A percentile compares a stretch with the other conserved stretches of the same genome.
phyloP scores from a whole-genome alignment of 2,888 invertebrate genomes.

The Eupithecia subumbrata region DNA sequence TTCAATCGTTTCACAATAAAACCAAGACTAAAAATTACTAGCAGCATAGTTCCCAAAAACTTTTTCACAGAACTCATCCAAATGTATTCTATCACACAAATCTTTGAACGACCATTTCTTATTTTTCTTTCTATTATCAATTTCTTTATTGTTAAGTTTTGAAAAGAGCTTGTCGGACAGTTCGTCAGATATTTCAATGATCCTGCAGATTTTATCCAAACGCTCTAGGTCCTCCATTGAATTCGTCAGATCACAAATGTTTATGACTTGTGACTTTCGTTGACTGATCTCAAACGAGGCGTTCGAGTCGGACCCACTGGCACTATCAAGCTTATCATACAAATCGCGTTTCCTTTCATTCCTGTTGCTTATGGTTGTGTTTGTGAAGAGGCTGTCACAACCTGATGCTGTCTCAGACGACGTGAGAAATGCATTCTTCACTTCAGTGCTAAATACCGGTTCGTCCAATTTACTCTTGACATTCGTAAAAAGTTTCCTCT shows the following conservation, averaged over 20 bases:
- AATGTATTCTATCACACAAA: constrained; percentile 71
- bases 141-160: constrained; percentile 50
- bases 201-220: constrained; percentile 75
- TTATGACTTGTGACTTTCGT: constrained; percentile 70
- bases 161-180: constrained; percentile 72
- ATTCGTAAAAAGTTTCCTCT: constrained; percentile 16
- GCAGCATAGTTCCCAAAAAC: constrained; percentile 59
- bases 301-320: constrained; percentile 68
- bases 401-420: constrained; percentile 44
- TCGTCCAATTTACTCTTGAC: constrained; percentile 38
- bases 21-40: background rate
- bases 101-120: constrained; percentile 75
- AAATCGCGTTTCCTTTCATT: constrained; percentile 59
- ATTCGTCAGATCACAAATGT: constrained; percentile 68
- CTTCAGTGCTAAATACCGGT: constrained; percentile 33
- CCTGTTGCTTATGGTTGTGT: constrained; percentile 48
- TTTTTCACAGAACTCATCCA: constrained; percentile 75
- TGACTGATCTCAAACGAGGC: constrained; percentile 68
- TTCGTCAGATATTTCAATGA: constrained; percentile 80
- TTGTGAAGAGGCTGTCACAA: constrained; percentile 44
- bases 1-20: background rate
- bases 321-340: constrained; percentile 75
- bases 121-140: constrained; percentile 44
- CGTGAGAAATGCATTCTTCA: constrained; percentile 18
- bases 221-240: constrained; percentile 71